Base-by-base conservation (phyloP, 2,797 vertebrate species). In the Halcyon badia region DNA sequence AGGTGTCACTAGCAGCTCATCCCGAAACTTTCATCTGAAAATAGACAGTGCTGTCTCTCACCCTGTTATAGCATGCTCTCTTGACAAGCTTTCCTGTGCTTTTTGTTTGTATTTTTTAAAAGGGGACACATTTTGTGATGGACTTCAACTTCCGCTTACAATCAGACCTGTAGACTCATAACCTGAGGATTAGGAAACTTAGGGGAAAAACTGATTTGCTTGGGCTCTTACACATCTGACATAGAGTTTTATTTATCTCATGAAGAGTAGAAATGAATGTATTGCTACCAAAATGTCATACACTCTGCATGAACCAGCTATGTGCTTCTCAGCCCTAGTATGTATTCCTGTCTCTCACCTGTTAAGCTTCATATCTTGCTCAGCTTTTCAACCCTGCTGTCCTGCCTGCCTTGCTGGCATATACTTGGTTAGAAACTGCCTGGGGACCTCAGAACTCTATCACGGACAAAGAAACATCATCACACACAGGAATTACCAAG, bases 1-100 rank as follows among this genome's bases (percentile, higher is more conserved):
- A 65, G 44, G 8, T 58, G 37, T 77, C 68, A 56, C 54, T 70
- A 79, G 48, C 52, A 89, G 46, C 54, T 90, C 44, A 75, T 86
- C 73, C 18, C 54, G 15, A 22, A 70, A 48, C 10, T 56, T 78
- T 39, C 5, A 15, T 12, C 28, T 65, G 44, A 48, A 68, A 90
- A 58, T 4, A 62, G 77, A 35, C 24, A 56, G 41, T 28, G 7
- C 21, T 48, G 3, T 49, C 30, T 70, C n/a, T 75, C 46, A 26
- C 58, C 5, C 3, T 41, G 31, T 18, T 28, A 48, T n/a, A 68
- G 24, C 61, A 49, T 0, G 0, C 71, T 46, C 82, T 72, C 49
- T 41, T 44, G 22, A 37, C 33, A 69, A 52, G 60, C 21, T 6
- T 41, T 69, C 18, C 62, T 25, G 16, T 49, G 17, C 11, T 46